phyloP scores from a whole-genome alignment of 2,797 vertebrate genomes.

The Denticeps clupeoides region DNA sequence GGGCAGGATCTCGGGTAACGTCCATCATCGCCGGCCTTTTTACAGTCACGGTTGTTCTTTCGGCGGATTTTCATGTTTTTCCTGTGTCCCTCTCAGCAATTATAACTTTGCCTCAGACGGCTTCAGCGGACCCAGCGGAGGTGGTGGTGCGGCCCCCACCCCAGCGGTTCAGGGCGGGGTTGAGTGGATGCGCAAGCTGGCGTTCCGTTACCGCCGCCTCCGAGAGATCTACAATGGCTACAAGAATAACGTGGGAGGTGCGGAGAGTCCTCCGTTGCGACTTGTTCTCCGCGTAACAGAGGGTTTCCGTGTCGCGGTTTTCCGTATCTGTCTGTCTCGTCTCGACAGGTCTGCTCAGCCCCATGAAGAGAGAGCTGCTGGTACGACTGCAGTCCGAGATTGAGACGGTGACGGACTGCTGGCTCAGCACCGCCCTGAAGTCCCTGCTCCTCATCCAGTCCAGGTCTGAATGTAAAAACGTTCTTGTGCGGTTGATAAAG shows the following conservation, averaged over 20 bases:
- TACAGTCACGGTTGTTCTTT: not conserved
- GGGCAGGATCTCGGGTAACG: slow-evolving; percentile 88
- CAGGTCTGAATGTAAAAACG: slow-evolving; percentile 60
- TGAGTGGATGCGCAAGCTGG: slow-evolving; percentile 97
- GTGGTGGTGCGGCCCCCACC: slow-evolving; percentile 57
- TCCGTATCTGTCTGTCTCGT: not conserved
- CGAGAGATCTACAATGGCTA: slow-evolving; percentile 89
- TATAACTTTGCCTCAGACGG: slow-evolving; percentile 90
- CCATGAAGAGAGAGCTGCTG: slow-evolving; percentile 81
- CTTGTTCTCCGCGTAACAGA: not conserved
- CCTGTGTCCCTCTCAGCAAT: slow-evolving; percentile 54
- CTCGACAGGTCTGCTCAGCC: slow-evolving; percentile 75
- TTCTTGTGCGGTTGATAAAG: no score
- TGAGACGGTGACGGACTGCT: slow-evolving; percentile 86
- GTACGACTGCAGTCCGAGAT: slow-evolving; percentile 81
- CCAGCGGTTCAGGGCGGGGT: slow-evolving; percentile 83
- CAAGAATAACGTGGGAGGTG: slow-evolving; percentile 83
- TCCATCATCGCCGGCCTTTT: no score
- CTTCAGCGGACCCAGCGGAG: slow-evolving; percentile 75
- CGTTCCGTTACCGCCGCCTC: slow-evolving; percentile 89
- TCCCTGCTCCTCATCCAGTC: slow-evolving; percentile 91
- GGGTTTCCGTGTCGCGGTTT: not conserved
- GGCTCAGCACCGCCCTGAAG: slow-evolving; percentile 89
- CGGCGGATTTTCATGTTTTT: not conserved
- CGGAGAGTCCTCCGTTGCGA: slow-evolving; percentile 28